A percentile compares a stretch with the other conserved stretches of the same genome.
phyloP scores from a whole-genome alignment of 2,888 invertebrate genomes.

The Tenthredo scrophulariae region DNA sequence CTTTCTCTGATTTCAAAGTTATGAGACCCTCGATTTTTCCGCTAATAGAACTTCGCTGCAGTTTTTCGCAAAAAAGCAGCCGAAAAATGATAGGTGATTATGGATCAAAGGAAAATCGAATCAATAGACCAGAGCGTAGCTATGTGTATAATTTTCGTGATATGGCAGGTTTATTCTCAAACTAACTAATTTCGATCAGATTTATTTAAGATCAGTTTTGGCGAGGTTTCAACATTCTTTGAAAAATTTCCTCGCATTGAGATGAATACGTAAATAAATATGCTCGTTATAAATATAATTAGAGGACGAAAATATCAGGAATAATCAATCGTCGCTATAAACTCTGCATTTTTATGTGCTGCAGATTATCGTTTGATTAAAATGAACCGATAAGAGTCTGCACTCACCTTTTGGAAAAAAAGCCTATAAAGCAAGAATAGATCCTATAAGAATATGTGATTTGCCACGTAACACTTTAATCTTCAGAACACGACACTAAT shows the following conservation, averaged over 20 bases:
- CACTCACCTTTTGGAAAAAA: not conserved
- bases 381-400: not conserved
- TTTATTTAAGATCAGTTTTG: not conserved
- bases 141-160: not conserved
- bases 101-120: not conserved
- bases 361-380: not conserved
- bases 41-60: not conserved
- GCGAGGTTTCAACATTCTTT: not conserved
- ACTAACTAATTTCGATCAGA: not conserved
- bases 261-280: not conserved
- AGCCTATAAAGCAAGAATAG: not conserved
- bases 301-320: not conserved
- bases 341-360: not conserved
- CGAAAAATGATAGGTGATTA: not conserved
- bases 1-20: not conserved
- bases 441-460: not conserved
- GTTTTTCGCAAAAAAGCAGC: not conserved
- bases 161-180: not conserved
- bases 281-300: not conserved
- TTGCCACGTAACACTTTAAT: not conserved
- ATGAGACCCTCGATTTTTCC: not conserved
- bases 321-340: not conserved
- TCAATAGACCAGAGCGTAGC: too few species aligned
- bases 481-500: not conserved
- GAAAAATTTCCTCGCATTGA: not conserved